Percentiles rank a stretch among this genome's conserved stretches.
Conservation (phyloP, 1,140 invertebrate species). For the Zaprionus inermis region DNA sequence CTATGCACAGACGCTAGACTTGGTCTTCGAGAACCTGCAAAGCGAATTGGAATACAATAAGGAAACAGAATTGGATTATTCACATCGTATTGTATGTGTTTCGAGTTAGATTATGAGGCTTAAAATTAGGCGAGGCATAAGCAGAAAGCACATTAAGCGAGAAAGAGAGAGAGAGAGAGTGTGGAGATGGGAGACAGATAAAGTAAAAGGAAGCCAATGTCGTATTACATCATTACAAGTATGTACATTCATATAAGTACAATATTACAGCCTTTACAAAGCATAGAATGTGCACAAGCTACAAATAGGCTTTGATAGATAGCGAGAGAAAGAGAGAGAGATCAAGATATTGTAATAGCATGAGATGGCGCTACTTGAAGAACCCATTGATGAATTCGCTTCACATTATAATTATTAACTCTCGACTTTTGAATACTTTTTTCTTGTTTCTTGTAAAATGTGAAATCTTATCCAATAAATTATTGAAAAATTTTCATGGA, state of each 20-base stretch:
- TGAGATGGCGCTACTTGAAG: constrained; percentile 1
- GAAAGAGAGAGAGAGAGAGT: constrained; percentile 19
- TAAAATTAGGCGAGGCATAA: constrained; percentile 41
- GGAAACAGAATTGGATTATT: not conserved
- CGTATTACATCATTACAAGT: not conserved
- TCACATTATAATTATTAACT: not conserved
- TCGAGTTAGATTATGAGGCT: not conserved
- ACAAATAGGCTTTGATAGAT: not conserved
- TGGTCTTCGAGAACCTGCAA: constrained; percentile 91
- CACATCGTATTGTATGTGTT: not conserved
- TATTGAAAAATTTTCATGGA: not conserved
- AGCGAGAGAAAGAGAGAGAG: not conserved
- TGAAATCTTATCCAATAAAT: no score
- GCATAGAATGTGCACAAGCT: constrained; percentile 17
- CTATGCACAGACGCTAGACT: constrained; percentile 92
- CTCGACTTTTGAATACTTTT: no score
- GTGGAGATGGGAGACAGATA: not conserved
- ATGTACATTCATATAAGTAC: not conserved
- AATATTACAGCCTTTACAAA: constrained; percentile 1
- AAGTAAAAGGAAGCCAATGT: not conserved
- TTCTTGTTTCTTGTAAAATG: no score
- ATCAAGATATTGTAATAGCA: not conserved
- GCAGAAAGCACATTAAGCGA: constrained; percentile 46
- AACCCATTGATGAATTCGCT: not conserved
- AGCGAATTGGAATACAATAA: constrained; percentile 2